Evolutionary conservation across 2,888 invertebrate species (phyloP), one percentile per base, ranked within the genome.

Genomic region (Drosophila mimetica): DNA sequence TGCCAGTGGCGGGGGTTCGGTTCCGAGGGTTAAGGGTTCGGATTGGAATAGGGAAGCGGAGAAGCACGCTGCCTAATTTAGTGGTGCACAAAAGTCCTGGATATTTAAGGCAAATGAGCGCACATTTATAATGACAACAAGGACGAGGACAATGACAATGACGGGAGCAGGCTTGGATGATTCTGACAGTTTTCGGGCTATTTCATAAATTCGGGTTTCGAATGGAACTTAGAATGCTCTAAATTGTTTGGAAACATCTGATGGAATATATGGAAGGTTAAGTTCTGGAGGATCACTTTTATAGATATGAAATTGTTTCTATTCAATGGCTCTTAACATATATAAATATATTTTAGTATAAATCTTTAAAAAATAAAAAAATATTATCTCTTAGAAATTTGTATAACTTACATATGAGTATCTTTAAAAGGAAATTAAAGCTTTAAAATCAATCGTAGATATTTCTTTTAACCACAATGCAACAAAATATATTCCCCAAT

Each of bases 81-180:
- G 80, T 85, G 73, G 69, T 79, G 61, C 85, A 82, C 79, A 81
- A 64, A 85, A 76, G 82, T 86, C 74, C 65, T 69, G 80, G 77
- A 77, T 80, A 83, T 86, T 81, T 81, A 83, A 82, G 76, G 86
- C 86, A 82, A 82, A 82, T 82, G 86, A 82, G 86, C 74, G 81
- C 86, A 86, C 82, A 86, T 82, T 82, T 76, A 82, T 82, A 82
- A 82, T 75, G 82, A 83, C 86, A 82, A 80, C 86, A 77, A 85
- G 82, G 67, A 58, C 71, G 63, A 73, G 57, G 42, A 53, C 53
- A 37, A 36, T 34, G 58, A 55, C 74, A 80, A 61, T 44, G 39
- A 37, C 39, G 13, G 34, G 25, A 32, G 48, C 39, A 66, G 59
- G 79, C 73, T 71, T 75, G 64, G 64, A 25, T 70, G 53, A 52